These are phyloP conservation scores for Catostylus mosaicus DNA, from an alignment of 30 jellyfish, hydroid and myxozoan genomes.

Conservation along the genomic window DNA sequence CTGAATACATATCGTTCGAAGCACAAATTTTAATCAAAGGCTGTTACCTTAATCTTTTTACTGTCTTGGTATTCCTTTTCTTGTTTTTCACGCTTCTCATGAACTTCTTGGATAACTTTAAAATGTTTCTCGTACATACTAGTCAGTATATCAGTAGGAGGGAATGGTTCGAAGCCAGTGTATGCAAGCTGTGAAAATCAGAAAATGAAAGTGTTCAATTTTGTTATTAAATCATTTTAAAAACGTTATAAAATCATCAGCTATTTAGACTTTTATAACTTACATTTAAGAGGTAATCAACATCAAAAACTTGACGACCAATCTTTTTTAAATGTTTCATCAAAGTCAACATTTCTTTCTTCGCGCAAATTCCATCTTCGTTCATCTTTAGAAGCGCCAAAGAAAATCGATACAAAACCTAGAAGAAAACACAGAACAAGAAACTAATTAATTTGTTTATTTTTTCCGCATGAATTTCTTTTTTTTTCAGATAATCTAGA, in stretches of 20 bases:
- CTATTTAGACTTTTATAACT: too few species aligned
- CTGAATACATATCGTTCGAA: too few species aligned
- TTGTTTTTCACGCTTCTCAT: slow-evolving; percentile 52
- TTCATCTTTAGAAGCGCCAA: slow-evolving; percentile 73
- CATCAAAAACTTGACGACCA: slow-evolving; percentile 70
- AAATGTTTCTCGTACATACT: slow-evolving; percentile 66
- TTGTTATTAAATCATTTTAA: too few species aligned
- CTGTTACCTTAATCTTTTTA: slow-evolving; percentile 27
- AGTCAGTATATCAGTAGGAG: slow-evolving; percentile 17
- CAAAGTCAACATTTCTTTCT: slow-evolving; percentile 58
- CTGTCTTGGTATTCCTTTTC: slow-evolving; percentile 80
- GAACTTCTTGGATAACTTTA: slow-evolving; percentile 64
- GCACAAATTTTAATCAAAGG: too few species aligned
- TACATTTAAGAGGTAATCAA: slow-evolving; percentile 35
- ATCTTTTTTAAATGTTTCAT: slow-evolving; percentile 72
- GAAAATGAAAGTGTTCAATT: too few species aligned
- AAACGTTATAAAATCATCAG: too few species aligned
- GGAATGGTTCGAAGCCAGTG: slow-evolving; percentile 68
- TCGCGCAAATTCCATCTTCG: slow-evolving; percentile 49
- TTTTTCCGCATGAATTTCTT: too few species aligned
- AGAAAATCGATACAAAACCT: slow-evolving; percentile 81
- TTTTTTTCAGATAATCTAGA: too few species aligned
- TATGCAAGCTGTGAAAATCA: slow-evolving; percentile 68
- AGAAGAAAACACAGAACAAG: not conserved
- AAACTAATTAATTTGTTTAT: too few species aligned